phyloP scores from a whole-genome alignment of 2,888 invertebrate species.

The Caenorhabditis sp. region DNA sequence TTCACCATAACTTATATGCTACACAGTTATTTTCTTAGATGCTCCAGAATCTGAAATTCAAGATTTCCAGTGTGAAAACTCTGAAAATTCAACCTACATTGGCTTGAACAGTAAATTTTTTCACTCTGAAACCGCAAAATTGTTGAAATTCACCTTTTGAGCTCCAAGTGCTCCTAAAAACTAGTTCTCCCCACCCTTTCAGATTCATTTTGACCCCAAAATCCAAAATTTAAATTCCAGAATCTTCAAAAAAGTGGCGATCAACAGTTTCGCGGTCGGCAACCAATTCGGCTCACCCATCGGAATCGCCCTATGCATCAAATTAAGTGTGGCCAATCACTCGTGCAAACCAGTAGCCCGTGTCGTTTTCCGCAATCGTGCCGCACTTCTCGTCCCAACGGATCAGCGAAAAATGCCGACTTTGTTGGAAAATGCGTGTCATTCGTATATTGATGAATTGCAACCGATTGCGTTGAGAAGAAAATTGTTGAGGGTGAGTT shows the following conservation, averaged over 20 bases:
- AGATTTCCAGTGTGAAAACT: too few relatives aligned
- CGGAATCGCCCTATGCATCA: conserved; percentile 53
- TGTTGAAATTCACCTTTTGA: too few relatives aligned
- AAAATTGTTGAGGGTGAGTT: conserved; percentile 17
- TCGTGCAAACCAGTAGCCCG: conserved; percentile 51
- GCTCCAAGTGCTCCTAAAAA: too few relatives aligned
- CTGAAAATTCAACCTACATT: too few relatives aligned
- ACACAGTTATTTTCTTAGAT: too few relatives aligned
- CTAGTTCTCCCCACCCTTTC: too few relatives aligned
- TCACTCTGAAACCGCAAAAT: too few relatives aligned
- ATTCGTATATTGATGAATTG: conserved; percentile 53
- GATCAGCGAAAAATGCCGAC: conserved; percentile 5
- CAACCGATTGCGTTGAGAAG: conserved; percentile 19
- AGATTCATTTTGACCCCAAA: conserved; percentile 8
- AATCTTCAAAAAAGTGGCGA: conserved; percentile 29
- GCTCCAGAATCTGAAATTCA: too few relatives aligned
- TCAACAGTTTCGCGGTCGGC: conserved; percentile 35
- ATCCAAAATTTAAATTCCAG: conserved; percentile 8
- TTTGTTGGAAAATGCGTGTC: conserved; percentile 14
- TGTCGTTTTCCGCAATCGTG: conserved; percentile 33
- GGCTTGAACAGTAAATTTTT: too few relatives aligned
- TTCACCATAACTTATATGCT: too few relatives aligned
- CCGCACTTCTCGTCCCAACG: conserved; percentile 30
- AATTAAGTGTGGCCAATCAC: conserved; percentile 48
- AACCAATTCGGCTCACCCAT: conserved; percentile 37